Percentiles rank a stretch among this genome's conserved stretches.
phyloP scores from a whole-genome alignment of 1,140 invertebrate species.

The Delia radicum region DNA sequence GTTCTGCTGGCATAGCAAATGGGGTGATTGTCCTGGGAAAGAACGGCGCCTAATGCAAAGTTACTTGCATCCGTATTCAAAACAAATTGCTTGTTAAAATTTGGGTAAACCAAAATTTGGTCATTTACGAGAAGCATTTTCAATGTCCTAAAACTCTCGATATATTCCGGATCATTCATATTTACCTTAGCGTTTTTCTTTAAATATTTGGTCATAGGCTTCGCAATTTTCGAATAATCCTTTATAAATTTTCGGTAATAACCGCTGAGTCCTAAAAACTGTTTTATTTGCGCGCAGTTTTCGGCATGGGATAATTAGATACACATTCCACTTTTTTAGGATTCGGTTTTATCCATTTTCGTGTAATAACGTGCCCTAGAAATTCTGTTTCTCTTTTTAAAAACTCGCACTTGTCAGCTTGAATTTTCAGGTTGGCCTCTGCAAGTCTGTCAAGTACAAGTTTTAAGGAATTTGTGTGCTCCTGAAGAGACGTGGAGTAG shows the following conservation, averaged over 20 bases:
- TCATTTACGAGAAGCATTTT: conserved; percentile 10
- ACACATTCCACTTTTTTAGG: background rate
- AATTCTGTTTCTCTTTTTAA: no score
- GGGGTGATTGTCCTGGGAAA: background rate
- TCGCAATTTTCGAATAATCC: conserved; percentile 22
- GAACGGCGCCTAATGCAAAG: background rate
- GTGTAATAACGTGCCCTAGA: no score
- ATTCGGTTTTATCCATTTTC: background rate
- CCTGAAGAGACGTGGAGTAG: background rate
- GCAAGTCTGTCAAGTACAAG: background rate
- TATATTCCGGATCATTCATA: conserved; percentile 11
- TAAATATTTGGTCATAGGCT: conserved; percentile 22
- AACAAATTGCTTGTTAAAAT: background rate
- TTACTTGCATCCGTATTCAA: background rate
- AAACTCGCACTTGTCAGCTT: background rate
- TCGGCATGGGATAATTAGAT: background rate
- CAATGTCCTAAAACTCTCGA: background rate
- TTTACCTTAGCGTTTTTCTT: conserved; percentile 14
- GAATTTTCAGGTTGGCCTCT: background rate
- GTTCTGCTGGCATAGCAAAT: background rate
- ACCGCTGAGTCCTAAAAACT: conserved; percentile 12
- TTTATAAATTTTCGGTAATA: conserved; percentile 26
- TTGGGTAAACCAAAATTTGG: background rate
- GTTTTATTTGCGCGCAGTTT: conserved; percentile 18
- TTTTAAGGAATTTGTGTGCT: background rate